phyloP scores from a whole-genome alignment of 2,113 vertebrate species.

The Siniperca chuatsi region DNA sequence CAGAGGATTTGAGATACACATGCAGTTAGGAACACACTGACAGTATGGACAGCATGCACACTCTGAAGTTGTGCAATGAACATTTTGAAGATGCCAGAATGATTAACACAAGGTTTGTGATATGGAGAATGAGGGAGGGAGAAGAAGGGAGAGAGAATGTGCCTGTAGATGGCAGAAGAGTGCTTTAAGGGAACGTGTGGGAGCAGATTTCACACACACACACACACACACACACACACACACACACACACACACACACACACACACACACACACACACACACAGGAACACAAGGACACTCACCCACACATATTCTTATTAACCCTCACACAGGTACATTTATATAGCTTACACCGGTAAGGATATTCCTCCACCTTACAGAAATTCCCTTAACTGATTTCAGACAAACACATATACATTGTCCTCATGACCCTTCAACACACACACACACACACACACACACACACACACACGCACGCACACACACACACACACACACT shows the following conservation, averaged over 20 bases:
- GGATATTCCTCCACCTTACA: conserved; percentile 23
- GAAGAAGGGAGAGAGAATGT: conserved; percentile 44
- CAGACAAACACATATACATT: conserved; percentile 9
- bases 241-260: conserved; percentile 21
- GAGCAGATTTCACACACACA: conserved; percentile 30
- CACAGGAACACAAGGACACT: not conserved
- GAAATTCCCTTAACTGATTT: conserved; percentile 45
- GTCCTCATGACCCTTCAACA: not conserved
- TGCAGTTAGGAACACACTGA: conserved; percentile 2
- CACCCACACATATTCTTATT: conserved; percentile 37
- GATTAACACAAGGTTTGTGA: conserved; percentile 56
- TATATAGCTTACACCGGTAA: conserved; percentile 35
- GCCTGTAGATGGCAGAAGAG: conserved; percentile 85
- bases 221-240: conserved; percentile 15
- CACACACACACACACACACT: not conserved
- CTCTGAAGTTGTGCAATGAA: conserved; percentile 24
- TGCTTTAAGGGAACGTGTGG: conserved; percentile 69
- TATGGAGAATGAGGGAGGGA: conserved; percentile 27
- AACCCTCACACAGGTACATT: conserved; percentile 30
- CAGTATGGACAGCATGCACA: conserved; percentile 1
- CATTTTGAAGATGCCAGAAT: conserved; percentile 56
- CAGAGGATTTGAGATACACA: conserved; percentile 24
- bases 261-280: not conserved
- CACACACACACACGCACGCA: not conserved
- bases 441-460: not conserved